Conservation (phyloP, 1,140 invertebrate species). For the Spodoptera frugiperda region DNA sequence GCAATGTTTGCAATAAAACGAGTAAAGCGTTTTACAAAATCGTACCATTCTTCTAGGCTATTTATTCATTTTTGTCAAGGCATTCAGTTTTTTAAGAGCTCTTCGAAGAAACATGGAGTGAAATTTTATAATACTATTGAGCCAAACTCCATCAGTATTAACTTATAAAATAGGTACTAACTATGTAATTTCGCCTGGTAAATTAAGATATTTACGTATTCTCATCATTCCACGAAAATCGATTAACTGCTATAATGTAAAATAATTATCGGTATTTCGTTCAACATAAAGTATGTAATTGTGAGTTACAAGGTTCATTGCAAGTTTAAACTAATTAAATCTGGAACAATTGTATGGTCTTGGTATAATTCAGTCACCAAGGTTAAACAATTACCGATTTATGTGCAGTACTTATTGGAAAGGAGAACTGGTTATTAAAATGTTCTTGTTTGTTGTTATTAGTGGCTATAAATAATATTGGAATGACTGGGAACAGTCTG, state of each 20-base stretch:
- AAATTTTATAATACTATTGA: too few relatives aligned
- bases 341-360: conserved; percentile 45
- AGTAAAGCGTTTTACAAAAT: background rate
- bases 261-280: background rate
- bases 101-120: too few relatives aligned
- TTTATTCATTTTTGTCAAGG: too few relatives aligned
- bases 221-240: background rate
- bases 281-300: background rate
- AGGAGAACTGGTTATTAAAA: conserved; percentile 44
- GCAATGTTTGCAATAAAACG: conserved; percentile 19
- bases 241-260: background rate
- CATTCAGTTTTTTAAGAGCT: too few relatives aligned
- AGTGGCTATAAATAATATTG: conserved; percentile 10
- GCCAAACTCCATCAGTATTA: too few relatives aligned
- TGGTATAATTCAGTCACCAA: conserved; percentile 45
- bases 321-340: conserved; percentile 38
- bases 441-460: conserved; percentile 35
- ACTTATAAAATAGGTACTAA: too few relatives aligned
- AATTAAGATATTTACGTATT: too few relatives aligned
- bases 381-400: conserved; percentile 45
- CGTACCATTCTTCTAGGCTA: background rate
- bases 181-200: too few relatives aligned
- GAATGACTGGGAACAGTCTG: background rate
- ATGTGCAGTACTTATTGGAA: conserved; percentile 42
- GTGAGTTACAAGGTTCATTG: conserved; percentile 10